Percentiles rank a stretch among this genome's conserved stretches.
Evolutionary conservation across 2,797 vertebrate genomes (phyloP).

Genomic region (Apodemus agrarius): DNA sequence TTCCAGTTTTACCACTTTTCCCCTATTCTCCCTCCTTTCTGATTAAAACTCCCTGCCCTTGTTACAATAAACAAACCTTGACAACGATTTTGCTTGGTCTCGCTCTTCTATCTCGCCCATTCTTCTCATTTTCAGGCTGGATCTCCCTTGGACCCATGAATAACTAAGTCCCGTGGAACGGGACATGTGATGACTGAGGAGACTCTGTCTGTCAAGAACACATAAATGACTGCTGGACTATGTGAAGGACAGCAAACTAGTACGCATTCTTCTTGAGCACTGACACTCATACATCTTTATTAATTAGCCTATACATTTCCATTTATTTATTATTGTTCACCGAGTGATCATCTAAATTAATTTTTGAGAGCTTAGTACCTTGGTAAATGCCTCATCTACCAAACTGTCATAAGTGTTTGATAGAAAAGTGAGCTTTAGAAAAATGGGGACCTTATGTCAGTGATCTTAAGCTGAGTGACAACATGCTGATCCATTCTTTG

Average conservation of each 20-base stretch:
- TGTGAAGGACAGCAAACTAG: neutral
- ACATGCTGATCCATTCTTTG: neutral
- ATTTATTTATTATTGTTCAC: neutral
- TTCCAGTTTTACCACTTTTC: too few species aligned
- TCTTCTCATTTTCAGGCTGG: too few species aligned
- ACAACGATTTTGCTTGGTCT: too few species aligned
- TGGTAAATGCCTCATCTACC: neutral
- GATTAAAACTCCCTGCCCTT: too few species aligned
- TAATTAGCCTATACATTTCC: neutral
- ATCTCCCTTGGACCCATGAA: too few species aligned
- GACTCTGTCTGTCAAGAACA: neutral
- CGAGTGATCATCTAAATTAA: neutral
- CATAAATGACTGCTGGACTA: neutral
- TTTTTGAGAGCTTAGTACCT: neutral
- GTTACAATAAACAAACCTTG: too few species aligned
- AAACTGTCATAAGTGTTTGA: neutral
- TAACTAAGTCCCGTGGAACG: too few species aligned
- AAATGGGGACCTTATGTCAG: neutral
- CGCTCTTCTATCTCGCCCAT: too few species aligned
- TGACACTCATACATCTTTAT: neutral
- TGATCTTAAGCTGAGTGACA: constrained; percentile 33
- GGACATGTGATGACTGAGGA: too few species aligned
- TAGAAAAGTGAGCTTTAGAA: neutral
- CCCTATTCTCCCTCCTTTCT: too few species aligned
- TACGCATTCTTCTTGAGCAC: neutral